These are phyloP conservation scores for Spicauda simplicius DNA, from an alignment of 2,888 invertebrate species.

Conservation along the genomic window DNA sequence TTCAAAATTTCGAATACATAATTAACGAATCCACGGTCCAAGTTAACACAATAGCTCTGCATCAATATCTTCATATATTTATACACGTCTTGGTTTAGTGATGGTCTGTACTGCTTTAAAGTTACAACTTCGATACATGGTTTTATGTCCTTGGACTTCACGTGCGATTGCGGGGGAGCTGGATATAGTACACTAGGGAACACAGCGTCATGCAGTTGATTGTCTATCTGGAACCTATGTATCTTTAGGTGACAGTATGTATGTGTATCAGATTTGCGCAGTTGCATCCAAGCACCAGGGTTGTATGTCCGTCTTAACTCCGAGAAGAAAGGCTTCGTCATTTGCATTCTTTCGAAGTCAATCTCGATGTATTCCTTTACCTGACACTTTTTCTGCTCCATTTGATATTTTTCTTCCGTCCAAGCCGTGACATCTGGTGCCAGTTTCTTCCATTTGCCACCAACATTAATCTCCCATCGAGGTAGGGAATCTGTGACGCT, in stretches of 20 bases:
- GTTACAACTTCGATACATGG: slow-evolving; percentile 86
- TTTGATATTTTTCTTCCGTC: slow-evolving; percentile 92
- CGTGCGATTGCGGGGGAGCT: slow-evolving; percentile 81
- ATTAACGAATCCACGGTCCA: slow-evolving; percentile 88
- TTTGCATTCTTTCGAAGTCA: slow-evolving; percentile 93
- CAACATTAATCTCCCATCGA: slow-evolving; percentile 92
- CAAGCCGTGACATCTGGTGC: slow-evolving; percentile 91
- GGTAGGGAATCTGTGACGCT: slow-evolving; percentile 89
- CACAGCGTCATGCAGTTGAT: slow-evolving; percentile 88
- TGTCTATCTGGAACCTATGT: slow-evolving; percentile 90
- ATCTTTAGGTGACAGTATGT: slow-evolving; percentile 88
- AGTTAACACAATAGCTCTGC: slow-evolving; percentile 88
- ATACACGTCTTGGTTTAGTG: slow-evolving; percentile 83
- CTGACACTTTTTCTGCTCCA: slow-evolving; percentile 88
- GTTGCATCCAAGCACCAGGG: slow-evolving; percentile 90
- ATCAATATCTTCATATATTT: slow-evolving; percentile 87
- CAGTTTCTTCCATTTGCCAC: slow-evolving; percentile 91
- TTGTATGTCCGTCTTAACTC: slow-evolving; percentile 89
- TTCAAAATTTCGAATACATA: slow-evolving; percentile 87
- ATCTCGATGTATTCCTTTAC: slow-evolving; percentile 92
- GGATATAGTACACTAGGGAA: slow-evolving; percentile 89
- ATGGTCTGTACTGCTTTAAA: slow-evolving; percentile 79
- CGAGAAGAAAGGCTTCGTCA: slow-evolving; percentile 94
- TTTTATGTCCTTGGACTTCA: slow-evolving; percentile 61
- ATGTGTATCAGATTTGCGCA: slow-evolving; percentile 88